phyloP scores from a whole-genome alignment of 2,113 vertebrate genomes.

The Percopsis transmontana region DNA sequence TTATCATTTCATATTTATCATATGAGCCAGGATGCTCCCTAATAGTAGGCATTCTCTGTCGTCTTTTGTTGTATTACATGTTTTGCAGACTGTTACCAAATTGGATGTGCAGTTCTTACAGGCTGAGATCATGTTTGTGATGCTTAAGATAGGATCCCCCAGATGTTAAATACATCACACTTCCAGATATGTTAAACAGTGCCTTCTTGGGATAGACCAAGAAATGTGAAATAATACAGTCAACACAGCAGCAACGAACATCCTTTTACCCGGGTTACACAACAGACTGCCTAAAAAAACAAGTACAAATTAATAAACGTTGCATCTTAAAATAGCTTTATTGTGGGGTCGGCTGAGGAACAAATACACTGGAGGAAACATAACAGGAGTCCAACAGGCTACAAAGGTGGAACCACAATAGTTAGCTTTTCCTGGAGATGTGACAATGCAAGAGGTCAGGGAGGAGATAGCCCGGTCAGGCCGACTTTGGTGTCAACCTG shows the following conservation, averaged over 20 bases:
- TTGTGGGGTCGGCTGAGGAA: not conserved
- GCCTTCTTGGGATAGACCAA: constrained; percentile 32
- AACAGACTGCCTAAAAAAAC: constrained; percentile 4
- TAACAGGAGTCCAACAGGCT: constrained; percentile 12
- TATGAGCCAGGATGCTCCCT: constrained; percentile 13
- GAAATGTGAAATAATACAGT: constrained; percentile 15
- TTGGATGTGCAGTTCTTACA: constrained; percentile 7
- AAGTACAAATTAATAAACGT: not conserved
- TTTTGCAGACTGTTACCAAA: constrained; percentile 35
- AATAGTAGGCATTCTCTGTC: constrained; percentile 15
- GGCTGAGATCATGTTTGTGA: not conserved
- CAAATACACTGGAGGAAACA: constrained; percentile 6
- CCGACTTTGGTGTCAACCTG: constrained; percentile 41
- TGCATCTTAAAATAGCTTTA: not conserved
- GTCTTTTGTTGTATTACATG: constrained; percentile 7
- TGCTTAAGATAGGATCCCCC: too few species aligned
- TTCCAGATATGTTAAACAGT: constrained; percentile 32
- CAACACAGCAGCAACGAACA: constrained; percentile 32
- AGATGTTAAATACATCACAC: constrained; percentile 53
- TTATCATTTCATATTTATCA: constrained; percentile 11
- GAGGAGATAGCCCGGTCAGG: constrained; percentile 12
- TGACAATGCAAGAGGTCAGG: constrained; percentile 43
- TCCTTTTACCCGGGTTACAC: constrained; percentile 24
- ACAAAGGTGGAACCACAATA: constrained; percentile 43
- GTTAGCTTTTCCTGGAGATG: constrained; percentile 67